These are phyloP conservation scores for Actinostola sp. DNA, from an alignment of 92 coral and sea anemone species.

Conservation along the genomic window DNA sequence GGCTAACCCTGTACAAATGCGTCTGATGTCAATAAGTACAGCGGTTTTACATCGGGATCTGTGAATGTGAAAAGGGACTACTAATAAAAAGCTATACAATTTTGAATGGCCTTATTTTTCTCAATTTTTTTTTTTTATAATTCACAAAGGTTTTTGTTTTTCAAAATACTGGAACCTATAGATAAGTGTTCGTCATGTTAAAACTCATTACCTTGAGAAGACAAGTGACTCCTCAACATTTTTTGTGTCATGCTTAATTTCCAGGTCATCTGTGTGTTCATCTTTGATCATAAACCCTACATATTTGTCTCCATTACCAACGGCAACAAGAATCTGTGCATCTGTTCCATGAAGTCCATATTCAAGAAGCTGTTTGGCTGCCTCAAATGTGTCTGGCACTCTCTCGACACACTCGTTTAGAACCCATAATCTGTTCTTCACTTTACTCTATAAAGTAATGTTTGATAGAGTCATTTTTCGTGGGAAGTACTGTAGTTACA, in stretches of 20 bases:
- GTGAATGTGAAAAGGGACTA: no score
- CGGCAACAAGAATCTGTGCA: slow-evolving; percentile 67
- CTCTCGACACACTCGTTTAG: slow-evolving; percentile 96
- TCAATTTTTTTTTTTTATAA: no score
- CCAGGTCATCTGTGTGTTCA: slow-evolving; percentile 48
- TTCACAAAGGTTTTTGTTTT: no score
- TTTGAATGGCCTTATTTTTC: no score
- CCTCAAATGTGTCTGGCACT: slow-evolving; percentile 90
- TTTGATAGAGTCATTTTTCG: no score
- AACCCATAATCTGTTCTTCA: slow-evolving; percentile 97
- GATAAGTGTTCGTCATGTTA: neutral
- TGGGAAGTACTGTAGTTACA: no score
- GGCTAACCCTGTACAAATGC: no score
- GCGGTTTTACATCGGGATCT: no score
- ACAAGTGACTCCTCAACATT: slow-evolving; percentile 70
- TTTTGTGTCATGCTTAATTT: slow-evolving; percentile 43
- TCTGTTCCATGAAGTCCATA: slow-evolving; percentile 96
- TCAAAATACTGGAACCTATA: neutral
- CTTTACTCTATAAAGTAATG: slow-evolving; percentile 78
- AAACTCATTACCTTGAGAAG: slow-evolving; percentile 62
- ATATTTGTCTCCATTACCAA: slow-evolving; percentile 65
- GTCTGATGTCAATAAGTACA: no score
- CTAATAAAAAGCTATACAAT: no score
- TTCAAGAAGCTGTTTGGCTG: slow-evolving; percentile 82
- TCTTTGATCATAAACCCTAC: slow-evolving; percentile 72